Percentiles rank a stretch among this genome's conserved stretches.
These are phyloP conservation scores for Cryptotermes secundus DNA, from an alignment of 1,140 invertebrate genomes.

Conservation along the genomic window DNA sequence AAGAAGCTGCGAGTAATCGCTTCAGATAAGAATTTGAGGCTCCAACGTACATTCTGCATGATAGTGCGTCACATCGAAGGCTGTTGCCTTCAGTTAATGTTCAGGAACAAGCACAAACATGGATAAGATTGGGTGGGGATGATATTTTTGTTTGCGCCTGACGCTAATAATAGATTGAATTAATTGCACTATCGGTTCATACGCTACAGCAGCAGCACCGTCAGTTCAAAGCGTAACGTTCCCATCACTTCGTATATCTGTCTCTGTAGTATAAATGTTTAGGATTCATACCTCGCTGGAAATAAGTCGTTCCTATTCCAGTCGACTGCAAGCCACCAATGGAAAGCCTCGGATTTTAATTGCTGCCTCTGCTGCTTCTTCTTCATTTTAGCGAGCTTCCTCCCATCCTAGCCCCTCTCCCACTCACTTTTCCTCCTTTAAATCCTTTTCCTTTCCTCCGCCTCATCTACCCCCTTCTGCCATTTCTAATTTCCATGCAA, in stretches of 20 bases:
- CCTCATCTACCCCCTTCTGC: slow-evolving; percentile 20
- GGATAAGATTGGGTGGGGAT: too few species aligned
- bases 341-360: slow-evolving; percentile 26
- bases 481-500: slow-evolving; percentile 31
- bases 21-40: too few species aligned
- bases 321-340: slow-evolving; percentile 9
- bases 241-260: not conserved
- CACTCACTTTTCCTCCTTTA: slow-evolving; percentile 16
- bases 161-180: not conserved
- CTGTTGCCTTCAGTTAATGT: not conserved
- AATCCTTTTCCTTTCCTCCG: not conserved
- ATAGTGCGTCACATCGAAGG: not conserved
- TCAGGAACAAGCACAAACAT: not conserved
- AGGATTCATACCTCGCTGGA: not conserved
- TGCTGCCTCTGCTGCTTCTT: slow-evolving; percentile 18
- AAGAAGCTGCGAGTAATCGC: too few species aligned
- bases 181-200: not conserved
- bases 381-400: slow-evolving; percentile 15
- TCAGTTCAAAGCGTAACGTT: not conserved
- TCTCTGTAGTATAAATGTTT: slow-evolving; percentile 7
- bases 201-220: not conserved
- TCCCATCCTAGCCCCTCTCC: not conserved
- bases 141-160: not conserved
- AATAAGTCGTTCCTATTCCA: not conserved
- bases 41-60: too few species aligned